Percentiles rank a stretch among this genome's conserved stretches.
Conservation (phyloP, 1,140 invertebrate genomes). For the Caenorhabditis inopinata region DNA sequence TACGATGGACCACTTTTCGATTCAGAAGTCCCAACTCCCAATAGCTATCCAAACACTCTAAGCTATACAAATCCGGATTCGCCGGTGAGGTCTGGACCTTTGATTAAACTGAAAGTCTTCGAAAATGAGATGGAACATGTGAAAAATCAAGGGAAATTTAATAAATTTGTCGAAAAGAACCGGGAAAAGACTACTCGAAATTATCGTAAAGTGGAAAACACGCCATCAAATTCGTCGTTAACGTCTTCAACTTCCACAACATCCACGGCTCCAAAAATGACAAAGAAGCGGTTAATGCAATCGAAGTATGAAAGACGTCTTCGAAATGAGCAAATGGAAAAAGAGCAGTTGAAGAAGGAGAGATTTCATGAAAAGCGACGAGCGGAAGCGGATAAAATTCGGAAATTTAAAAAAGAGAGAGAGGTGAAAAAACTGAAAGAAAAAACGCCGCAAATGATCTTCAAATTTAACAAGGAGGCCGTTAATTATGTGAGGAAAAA, state of each 20-base stretch:
- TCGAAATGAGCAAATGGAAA: background rate
- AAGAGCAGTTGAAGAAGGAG: background rate
- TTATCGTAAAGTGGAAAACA: conserved; percentile 7
- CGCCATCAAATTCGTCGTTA: background rate
- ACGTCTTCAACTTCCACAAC: too few species aligned
- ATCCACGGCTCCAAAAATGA: background rate
- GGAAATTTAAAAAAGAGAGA: background rate
- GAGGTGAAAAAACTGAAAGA: background rate
- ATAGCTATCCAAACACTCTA: too few species aligned
- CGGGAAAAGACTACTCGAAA: background rate
- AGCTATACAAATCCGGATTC: background rate
- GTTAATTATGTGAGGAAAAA: background rate
- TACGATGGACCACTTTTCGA: background rate
- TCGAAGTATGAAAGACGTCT: background rate
- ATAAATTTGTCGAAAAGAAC: background rate
- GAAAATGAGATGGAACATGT: background rate
- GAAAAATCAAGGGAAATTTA: background rate
- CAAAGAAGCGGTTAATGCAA: background rate
- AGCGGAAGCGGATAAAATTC: background rate
- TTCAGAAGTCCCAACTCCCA: too few species aligned
- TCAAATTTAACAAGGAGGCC: background rate
- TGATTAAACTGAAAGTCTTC: background rate
- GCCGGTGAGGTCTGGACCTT: too few species aligned
- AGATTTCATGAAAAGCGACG: background rate
- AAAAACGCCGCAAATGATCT: background rate